Conservation (phyloP, 1,140 invertebrate species). For the Drosophila ironensis region DNA sequence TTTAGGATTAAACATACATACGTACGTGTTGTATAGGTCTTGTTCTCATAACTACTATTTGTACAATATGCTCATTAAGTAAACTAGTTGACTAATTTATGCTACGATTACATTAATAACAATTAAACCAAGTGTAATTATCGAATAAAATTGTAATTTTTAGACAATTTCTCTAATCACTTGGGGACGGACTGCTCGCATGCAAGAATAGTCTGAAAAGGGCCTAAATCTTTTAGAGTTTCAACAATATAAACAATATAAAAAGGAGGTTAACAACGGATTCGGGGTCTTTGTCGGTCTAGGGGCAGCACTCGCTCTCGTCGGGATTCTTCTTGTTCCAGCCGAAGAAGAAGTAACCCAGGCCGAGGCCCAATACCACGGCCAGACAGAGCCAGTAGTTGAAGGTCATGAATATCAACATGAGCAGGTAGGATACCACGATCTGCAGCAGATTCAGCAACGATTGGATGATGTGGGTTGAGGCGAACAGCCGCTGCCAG, state of each 20-base stretch:
- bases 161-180: constrained; percentile 55
- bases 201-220: constrained; percentile 5
- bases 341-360: constrained; percentile 96
- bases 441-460: constrained; percentile 94
- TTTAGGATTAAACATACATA: too few species aligned
- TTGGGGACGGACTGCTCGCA: constrained; percentile 29
- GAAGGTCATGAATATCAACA: constrained; percentile 99
- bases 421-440: constrained; percentile 94
- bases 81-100: constrained; percentile 74
- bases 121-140: constrained; percentile 53
- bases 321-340: constrained; percentile 84
- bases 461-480: constrained; percentile 90
- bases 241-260: not conserved
- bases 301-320: constrained; percentile 65
- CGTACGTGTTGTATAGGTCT: constrained; percentile 44
- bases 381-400: constrained; percentile 96
- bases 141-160: constrained; percentile 68
- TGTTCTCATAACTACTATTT: constrained; percentile 72
- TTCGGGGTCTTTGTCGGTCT: not conserved
- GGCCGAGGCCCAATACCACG: constrained; percentile 91
- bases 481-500: constrained; percentile 51
- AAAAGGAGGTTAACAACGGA: too few species aligned
- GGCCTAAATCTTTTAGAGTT: not conserved
- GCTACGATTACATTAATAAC: constrained; percentile 48
- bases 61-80: constrained; percentile 74